These are phyloP conservation scores for Pygocentrus nattereri DNA, from an alignment of 2,797 vertebrate genomes.

Conservation along the genomic window DNA sequence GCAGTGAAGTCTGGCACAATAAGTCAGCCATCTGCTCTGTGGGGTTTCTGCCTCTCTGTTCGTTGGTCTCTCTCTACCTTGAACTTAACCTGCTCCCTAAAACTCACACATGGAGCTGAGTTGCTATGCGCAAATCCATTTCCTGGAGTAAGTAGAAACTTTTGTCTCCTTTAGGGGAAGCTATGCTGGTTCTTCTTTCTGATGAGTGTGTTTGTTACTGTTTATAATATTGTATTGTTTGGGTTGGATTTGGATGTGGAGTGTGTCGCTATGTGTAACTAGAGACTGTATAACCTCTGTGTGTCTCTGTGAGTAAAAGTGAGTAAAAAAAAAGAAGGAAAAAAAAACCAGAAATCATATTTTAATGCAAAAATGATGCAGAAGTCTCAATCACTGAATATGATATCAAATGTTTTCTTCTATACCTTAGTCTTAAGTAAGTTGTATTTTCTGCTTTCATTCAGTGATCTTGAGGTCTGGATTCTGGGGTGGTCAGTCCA, in stretches of 20 bases:
- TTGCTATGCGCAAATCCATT: constrained; percentile 47
- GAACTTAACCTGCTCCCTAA: background rate
- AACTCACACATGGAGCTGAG: constrained; percentile 51
- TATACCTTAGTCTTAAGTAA: too few relatives aligned
- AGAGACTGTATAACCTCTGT: background rate
- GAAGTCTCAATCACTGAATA: too few relatives aligned
- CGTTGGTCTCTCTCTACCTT: too few relatives aligned
- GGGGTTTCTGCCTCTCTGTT: background rate
- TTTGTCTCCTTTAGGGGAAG: background rate
- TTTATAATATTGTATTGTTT: background rate
- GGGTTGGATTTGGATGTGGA: background rate
- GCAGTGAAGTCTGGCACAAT: background rate
- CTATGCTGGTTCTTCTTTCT: background rate
- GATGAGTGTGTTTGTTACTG: background rate
- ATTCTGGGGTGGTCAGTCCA: too few relatives aligned
- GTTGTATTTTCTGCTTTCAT: too few relatives aligned
- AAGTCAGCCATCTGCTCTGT: background rate
- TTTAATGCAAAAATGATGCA: too few relatives aligned
- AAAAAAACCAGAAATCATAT: too few relatives aligned
- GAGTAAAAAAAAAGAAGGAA: too few relatives aligned
- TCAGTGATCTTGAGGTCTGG: too few relatives aligned
- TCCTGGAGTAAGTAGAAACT: constrained; percentile 54
- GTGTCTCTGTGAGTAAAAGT: constrained; percentile 11
- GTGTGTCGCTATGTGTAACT: background rate
- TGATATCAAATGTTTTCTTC: too few relatives aligned